Percentiles rank a stretch among this genome's conserved stretches.
phyloP scores from a whole-genome alignment of 2,797 vertebrate species.

The Acipenser ruthenus region DNA sequence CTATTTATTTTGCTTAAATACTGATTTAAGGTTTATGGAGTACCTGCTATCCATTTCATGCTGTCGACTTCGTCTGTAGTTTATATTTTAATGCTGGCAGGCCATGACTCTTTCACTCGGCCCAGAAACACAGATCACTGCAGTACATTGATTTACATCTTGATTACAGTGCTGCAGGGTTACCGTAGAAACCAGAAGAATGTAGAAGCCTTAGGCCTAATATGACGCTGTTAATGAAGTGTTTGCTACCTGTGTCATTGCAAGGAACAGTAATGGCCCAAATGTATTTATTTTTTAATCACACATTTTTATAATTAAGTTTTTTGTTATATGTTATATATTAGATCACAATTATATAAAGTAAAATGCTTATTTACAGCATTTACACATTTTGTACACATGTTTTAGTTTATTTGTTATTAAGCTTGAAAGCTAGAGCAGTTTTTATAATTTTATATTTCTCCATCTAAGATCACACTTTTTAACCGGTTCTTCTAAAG shows the following conservation, averaged over 20 bases:
- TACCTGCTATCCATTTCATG: not conserved
- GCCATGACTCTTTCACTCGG: not conserved
- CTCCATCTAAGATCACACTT: too few species aligned
- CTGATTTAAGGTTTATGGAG: not conserved
- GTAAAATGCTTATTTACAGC: too few species aligned
- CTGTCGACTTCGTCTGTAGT: not conserved
- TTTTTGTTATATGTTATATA: not conserved
- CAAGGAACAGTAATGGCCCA: not conserved
- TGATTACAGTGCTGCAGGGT: conserved; percentile 33
- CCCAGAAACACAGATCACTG: conserved; percentile 24
- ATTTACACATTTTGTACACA: too few species aligned
- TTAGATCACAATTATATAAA: too few species aligned
- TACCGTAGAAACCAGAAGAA: conserved; percentile 45
- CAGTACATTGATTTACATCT: conserved; percentile 35
- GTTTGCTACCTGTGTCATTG: not conserved
- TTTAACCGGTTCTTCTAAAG: too few species aligned
- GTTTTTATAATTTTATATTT: too few species aligned
- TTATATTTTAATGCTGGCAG: not conserved
- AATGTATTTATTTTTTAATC: not conserved
- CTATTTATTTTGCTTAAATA: too few species aligned
- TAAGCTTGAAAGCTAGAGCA: too few species aligned
- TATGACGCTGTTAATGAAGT: not conserved
- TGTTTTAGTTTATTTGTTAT: too few species aligned
- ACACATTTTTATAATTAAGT: not conserved
- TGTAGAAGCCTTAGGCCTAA: conserved; percentile 15